phyloP scores from a whole-genome alignment of 2,113 vertebrate genomes.

The Corythornis cristatus region DNA sequence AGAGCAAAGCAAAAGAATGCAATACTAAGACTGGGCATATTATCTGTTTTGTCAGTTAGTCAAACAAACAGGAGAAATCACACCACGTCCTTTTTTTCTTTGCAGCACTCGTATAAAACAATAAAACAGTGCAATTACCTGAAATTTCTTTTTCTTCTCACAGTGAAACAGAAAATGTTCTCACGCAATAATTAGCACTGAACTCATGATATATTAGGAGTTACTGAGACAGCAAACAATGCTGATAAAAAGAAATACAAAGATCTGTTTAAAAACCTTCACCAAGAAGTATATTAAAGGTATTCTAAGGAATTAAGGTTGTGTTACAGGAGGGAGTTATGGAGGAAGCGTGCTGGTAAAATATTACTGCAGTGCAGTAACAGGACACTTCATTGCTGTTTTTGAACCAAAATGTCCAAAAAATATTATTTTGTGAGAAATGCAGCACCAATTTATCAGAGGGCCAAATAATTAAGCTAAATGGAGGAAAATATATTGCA shows the following conservation, averaged over 20 bases:
- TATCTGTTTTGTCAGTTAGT: slow-evolving; percentile 48
- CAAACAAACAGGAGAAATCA: slow-evolving; percentile 65
- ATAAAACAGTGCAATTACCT: slow-evolving; percentile 73
- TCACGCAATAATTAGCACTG: slow-evolving; percentile 61
- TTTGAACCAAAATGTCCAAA: not conserved
- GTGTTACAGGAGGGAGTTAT: not conserved
- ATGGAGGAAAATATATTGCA: not conserved
- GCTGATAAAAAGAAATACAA: slow-evolving; percentile 66
- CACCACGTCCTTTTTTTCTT: slow-evolving; percentile 62
- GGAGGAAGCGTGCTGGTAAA: not conserved
- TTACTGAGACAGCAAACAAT: slow-evolving; percentile 62
- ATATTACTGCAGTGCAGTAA: not conserved
- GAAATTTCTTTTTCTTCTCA: slow-evolving; percentile 74
- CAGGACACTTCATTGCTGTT: not conserved
- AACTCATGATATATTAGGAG: slow-evolving; percentile 64
- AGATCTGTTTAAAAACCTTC: slow-evolving; percentile 52
- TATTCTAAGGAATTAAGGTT: slow-evolving; percentile 40
- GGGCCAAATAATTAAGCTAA: not conserved
- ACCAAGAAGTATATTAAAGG: slow-evolving; percentile 43
- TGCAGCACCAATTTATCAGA: not conserved
- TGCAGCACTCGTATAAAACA: slow-evolving; percentile 61
- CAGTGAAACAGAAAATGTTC: slow-evolving; percentile 66
- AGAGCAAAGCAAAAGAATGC: slow-evolving; percentile 30
- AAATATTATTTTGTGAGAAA: not conserved
- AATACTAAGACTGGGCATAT: slow-evolving; percentile 7